These are phyloP conservation scores for Orchesella flavescens DNA, from an alignment of 2,888 invertebrate genomes.

Conservation along the genomic window DNA sequence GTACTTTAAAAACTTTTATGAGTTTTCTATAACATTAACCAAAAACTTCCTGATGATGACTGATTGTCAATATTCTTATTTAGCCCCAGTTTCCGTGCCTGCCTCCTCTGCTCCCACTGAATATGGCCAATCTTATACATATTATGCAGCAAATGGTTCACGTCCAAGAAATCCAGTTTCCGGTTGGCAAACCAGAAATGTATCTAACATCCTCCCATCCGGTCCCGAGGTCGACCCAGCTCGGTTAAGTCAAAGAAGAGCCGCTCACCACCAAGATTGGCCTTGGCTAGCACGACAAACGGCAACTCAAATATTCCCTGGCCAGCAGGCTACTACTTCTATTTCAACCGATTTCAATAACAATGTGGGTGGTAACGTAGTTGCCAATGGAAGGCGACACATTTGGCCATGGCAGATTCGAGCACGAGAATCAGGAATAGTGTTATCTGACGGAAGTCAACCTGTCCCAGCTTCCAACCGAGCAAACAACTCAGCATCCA, in stretches of 20 bases:
- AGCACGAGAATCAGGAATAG: slow-evolving; percentile 20
- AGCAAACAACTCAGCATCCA: not conserved
- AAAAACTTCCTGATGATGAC: too few relatives aligned
- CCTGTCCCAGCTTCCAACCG: too few relatives aligned
- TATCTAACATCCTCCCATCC: slow-evolving; percentile 34
- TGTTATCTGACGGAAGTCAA: not conserved
- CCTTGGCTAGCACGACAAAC: slow-evolving; percentile 16
- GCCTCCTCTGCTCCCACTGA: slow-evolving; percentile 23
- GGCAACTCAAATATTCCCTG: slow-evolving; percentile 27
- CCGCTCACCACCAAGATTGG: slow-evolving; percentile 1
- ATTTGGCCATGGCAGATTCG: slow-evolving; percentile 36
- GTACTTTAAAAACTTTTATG: not conserved
- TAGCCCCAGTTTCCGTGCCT: not conserved
- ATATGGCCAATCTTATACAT: slow-evolving; percentile 14
- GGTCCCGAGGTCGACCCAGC: not conserved
- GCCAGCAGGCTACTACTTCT: not conserved
- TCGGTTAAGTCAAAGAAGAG: not conserved
- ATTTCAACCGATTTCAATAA: slow-evolving; percentile 25
- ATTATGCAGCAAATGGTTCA: not conserved
- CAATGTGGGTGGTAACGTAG: too few relatives aligned
- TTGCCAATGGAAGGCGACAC: not conserved
- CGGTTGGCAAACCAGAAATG: slow-evolving; percentile 34
- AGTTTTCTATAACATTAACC: too few relatives aligned
- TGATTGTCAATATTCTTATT: not conserved
- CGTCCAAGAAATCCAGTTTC: slow-evolving; percentile 31